Evolutionary conservation across 2,797 vertebrate genomes (phyloP), one percentile per base, ranked within the genome.

Genomic region (Smutsia gigantea): DNA sequence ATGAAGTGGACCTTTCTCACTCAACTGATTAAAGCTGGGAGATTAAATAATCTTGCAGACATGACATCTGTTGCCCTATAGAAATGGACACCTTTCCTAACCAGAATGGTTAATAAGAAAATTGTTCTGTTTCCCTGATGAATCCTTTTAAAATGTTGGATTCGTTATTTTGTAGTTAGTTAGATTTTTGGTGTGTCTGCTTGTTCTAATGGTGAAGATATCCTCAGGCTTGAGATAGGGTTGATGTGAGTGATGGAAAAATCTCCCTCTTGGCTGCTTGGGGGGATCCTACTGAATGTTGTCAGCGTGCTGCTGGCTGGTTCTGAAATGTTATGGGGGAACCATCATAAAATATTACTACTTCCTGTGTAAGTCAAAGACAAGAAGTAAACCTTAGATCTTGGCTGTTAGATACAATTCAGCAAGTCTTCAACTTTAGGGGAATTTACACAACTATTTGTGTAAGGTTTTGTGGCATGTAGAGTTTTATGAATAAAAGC

Each of bases 11-110:
- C 92, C 90, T 97, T 97, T 96, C 83, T 87, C 42, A 53, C 61
- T 97, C 81, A 97, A 42, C 37, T 95, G 97, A 97, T 97, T 96
- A 96, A 96, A 98, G 88, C 84, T 46, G 78, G 87, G 49, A 81
- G 85, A 86, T 63, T 96, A 93, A 94, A 96, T 96, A 88, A 97
- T 95, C 91, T 93, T 89, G 92, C 74, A 29, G 97, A 92, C 90
- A 95, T 42, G 64, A 95, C 75, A 87, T 85, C 92, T 93, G 15
- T 78, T 97, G 96, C 89, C 94, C 72, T 89, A 39, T 71, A 83
- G 92, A 94, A 97, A 96, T 29, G 63, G 92, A 96, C 71, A 93
- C 59, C 72, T 88, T 79, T 90, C 82, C 91, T 78, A 94, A 93
- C 49, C 69, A 72, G 0, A 86, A 61, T 27, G 57, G 1, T 34